Conservation (phyloP, 1,140 invertebrate genomes). For the Sminthurides bifidus region DNA sequence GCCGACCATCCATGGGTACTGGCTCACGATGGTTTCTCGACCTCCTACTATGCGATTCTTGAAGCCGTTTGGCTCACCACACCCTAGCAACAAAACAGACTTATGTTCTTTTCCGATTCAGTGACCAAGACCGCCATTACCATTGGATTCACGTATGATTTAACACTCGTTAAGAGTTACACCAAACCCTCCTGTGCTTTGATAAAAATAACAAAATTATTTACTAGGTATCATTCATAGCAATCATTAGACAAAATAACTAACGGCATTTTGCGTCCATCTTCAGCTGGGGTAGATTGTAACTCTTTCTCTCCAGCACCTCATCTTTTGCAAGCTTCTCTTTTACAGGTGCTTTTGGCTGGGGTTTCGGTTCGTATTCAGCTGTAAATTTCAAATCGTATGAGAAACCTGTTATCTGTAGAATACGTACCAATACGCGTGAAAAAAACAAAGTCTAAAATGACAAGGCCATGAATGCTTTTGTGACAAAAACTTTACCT, state of each 20-base stretch:
- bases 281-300: too few relatives aligned
- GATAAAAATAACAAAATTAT: too few relatives aligned
- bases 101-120: not conserved
- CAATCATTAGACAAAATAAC: constrained; percentile 2
- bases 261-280: not conserved
- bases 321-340: not conserved
- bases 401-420: too few relatives aligned
- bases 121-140: too few relatives aligned
- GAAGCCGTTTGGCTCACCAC: not conserved
- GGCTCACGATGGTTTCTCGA: constrained; percentile 57
- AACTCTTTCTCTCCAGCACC: too few relatives aligned
- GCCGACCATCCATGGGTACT: constrained; percentile 34
- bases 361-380: not conserved
- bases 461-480: not conserved
- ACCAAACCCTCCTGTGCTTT: too few relatives aligned
- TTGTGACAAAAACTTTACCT: constrained; percentile 13
- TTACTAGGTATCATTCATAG: not conserved
- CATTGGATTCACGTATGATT: too few relatives aligned
- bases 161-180: too few relatives aligned
- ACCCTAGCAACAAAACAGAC: not conserved
- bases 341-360: constrained; percentile 1
- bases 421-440: not conserved
- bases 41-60: constrained; percentile 43
- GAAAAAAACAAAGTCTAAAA: not conserved
- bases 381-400: not conserved